Conservation (phyloP, 2,888 invertebrate species). For the Pimpla rufipes region DNA sequence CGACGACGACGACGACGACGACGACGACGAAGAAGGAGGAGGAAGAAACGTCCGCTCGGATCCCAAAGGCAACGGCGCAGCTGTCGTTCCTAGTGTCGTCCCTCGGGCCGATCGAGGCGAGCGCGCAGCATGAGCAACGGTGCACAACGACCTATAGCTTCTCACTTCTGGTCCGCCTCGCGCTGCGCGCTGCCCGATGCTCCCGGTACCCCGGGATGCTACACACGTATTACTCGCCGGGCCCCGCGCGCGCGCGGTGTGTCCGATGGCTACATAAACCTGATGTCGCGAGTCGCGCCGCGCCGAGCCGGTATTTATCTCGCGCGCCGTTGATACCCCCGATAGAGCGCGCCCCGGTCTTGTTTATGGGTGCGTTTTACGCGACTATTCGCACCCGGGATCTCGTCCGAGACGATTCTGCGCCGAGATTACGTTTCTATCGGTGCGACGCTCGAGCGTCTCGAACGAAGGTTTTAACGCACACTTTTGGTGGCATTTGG, state of each 20-base stretch:
- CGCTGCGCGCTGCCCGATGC: neutral
- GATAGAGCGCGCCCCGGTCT: constrained; percentile 57
- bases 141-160: constrained; percentile 37
- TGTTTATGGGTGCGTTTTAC: constrained; percentile 72
- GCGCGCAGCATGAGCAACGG: constrained; percentile 45
- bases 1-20: no score
- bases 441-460: neutral
- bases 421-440: constrained; percentile 29
- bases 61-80: constrained; percentile 51
- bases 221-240: constrained; percentile 26
- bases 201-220: constrained; percentile 2
- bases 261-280: constrained; percentile 59
- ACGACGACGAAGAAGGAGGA: neutral
- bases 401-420: constrained; percentile 55
- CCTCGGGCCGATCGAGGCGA: constrained; percentile 56
- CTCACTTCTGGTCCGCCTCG: constrained; percentile 5
- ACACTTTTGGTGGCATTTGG: no score
- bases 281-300: constrained; percentile 55
- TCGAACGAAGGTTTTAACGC: no score
- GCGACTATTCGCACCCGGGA: constrained; percentile 71
- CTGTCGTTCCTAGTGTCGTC: constrained; percentile 59
- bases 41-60: neutral
- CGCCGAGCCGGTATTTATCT: constrained; percentile 59
- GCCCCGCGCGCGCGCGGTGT: neutral
- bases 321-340: constrained; percentile 64